These are phyloP conservation scores for Variabilichromis moorii DNA, from an alignment of 2,113 vertebrate genomes.

Conservation along the genomic window DNA sequence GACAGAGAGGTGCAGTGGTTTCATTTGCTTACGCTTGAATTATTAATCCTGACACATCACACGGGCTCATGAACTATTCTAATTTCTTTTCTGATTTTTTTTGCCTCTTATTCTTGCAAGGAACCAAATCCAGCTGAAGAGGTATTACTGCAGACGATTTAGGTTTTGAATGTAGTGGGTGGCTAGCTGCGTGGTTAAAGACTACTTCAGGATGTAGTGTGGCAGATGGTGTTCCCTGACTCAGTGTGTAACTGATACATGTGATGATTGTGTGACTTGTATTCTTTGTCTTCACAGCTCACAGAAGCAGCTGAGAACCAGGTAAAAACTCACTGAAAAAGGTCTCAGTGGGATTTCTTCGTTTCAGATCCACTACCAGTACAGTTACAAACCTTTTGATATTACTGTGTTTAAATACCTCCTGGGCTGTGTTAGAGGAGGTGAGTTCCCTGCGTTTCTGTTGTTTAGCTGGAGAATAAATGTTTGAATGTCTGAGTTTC, in stretches of 20 bases:
- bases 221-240: neutral
- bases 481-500: neutral
- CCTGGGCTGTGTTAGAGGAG: no score
- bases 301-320: slow-evolving; percentile 57
- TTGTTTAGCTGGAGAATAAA: neutral
- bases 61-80: neutral
- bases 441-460: neutral
- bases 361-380: neutral
- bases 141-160: slow-evolving; percentile 3
- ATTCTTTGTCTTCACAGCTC: slow-evolving; percentile 42
- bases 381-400: neutral
- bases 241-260: neutral
- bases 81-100: neutral
- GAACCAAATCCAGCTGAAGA: slow-evolving; percentile 1
- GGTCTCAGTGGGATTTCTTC: neutral
- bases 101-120: slow-evolving; percentile 2
- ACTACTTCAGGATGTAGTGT: neutral
- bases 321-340: slow-evolving; percentile 36
- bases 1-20: neutral
- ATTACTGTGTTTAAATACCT: neutral
- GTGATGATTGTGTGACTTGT: neutral
- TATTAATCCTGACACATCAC: neutral
- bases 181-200: neutral
- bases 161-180: neutral
- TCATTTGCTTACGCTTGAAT: neutral